A percentile compares a stretch with the other conserved stretches of the same genome.
Conservation (phyloP, 2,888 invertebrate species). For the Microchrysa polita region DNA sequence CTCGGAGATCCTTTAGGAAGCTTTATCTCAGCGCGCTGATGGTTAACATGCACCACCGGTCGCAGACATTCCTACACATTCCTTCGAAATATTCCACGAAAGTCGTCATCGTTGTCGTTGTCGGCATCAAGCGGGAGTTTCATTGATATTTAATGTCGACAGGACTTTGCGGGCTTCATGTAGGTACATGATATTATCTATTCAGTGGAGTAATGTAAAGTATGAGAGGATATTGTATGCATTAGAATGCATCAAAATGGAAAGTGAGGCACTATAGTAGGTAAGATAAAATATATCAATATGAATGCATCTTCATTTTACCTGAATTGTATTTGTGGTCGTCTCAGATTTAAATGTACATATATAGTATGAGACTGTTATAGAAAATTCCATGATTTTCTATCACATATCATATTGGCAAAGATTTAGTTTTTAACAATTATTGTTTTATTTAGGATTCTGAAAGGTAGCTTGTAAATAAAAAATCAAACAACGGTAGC, state of each 20-base stretch:
- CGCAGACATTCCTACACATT: too few species aligned
- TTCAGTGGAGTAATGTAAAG: background rate
- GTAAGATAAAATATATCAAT: too few species aligned
- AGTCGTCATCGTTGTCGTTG: background rate
- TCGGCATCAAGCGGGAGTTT: background rate
- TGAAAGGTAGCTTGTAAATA: too few species aligned
- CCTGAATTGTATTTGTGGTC: too few species aligned
- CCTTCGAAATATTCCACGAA: too few species aligned
- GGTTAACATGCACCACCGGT: background rate
- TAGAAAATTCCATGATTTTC: too few species aligned
- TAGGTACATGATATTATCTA: background rate
- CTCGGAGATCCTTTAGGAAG: conserved; percentile 7
- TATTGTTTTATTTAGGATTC: background rate
- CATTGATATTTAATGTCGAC: conserved; percentile 33
- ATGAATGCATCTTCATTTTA: too few species aligned
- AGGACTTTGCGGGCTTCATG: conserved; percentile 3
- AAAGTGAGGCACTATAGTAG: too few species aligned
- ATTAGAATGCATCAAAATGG: background rate
- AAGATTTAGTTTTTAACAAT: background rate
- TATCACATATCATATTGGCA: too few species aligned
- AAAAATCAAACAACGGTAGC: too few species aligned
- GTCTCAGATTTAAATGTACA: too few species aligned
- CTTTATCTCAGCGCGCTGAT: background rate
- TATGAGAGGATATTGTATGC: background rate
- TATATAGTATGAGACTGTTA: too few species aligned